Evolutionary conservation across 2,888 invertebrate genomes (phyloP).

Genomic region (Dione vanillae): DNA sequence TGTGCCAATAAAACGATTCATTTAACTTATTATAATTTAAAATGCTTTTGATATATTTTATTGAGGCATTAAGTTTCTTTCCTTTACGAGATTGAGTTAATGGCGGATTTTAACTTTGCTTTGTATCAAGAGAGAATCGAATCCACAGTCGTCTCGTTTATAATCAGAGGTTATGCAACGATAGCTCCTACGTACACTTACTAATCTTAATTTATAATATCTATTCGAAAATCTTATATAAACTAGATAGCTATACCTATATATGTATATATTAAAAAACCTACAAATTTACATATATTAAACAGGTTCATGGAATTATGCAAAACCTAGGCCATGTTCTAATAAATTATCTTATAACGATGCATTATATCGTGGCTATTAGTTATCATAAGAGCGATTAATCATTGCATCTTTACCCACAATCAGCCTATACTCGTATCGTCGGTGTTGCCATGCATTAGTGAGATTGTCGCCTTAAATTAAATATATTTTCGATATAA

Average conservation of each 20-base stretch:
- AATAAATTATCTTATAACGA: constrained; percentile 39
- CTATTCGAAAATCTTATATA: constrained; percentile 12
- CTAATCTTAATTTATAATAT: constrained; percentile 6
- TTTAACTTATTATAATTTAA: too few relatives aligned
- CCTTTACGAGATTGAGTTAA: too few relatives aligned
- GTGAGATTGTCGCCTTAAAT: constrained; percentile 33
- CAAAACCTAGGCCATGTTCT: constrained; percentile 25
- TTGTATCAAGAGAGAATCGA: neutral
- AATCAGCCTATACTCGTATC: constrained; percentile 31
- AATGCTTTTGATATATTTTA: too few relatives aligned
- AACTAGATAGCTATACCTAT: constrained; percentile 10
- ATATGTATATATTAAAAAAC: neutral
- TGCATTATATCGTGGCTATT: constrained; percentile 39
- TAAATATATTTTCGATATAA: neutral
- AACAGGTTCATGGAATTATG: constrained; percentile 31
- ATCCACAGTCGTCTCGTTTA: neutral
- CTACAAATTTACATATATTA: constrained; percentile 23
- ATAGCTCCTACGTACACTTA: neutral
- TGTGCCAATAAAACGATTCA: too few relatives aligned
- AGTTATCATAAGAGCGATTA: constrained; percentile 43
- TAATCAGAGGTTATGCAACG: too few relatives aligned
- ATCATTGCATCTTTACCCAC: constrained; percentile 37
- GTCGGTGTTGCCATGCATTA: constrained; percentile 30
- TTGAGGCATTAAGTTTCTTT: too few relatives aligned
- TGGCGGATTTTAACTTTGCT: too few relatives aligned